Percentiles rank a stretch among this genome's conserved stretches.
Conservation (phyloP, 2,113 vertebrate species). For the Pygoscelis adeliae region DNA sequence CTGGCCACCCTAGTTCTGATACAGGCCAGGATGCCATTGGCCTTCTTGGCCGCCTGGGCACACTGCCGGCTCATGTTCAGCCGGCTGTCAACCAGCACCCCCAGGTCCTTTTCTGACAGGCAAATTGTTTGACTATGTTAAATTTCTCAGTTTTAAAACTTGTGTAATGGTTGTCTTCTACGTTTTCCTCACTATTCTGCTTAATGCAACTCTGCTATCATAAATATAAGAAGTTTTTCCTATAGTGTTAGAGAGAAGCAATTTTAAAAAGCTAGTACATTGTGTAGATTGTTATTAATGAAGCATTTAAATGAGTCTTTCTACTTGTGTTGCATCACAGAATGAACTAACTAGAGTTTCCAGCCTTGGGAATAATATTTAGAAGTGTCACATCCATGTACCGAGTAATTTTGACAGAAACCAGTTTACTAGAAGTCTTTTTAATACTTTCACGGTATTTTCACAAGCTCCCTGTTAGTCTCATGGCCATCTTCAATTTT, state of each 20-base stretch:
- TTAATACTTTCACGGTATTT: not conserved
- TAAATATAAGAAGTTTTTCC: not conserved
- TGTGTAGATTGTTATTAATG: not conserved
- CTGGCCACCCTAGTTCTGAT: no score
- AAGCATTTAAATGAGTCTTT: not conserved
- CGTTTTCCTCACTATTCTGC: not conserved
- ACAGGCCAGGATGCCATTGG: no score
- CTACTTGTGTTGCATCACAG: not conserved
- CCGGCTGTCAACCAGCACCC: no score
- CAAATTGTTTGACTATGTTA: not conserved
- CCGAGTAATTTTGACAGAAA: not conserved
- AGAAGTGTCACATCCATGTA: not conserved
- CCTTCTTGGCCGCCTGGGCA: no score
- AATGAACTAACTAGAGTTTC: not conserved
- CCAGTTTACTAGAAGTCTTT: not conserved
- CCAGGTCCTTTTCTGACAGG: no score
- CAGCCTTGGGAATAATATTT: not conserved
- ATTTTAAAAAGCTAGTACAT: not conserved
- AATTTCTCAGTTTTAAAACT: not conserved
- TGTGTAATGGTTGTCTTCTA: not conserved
- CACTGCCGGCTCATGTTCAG: no score
- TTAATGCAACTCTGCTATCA: not conserved
- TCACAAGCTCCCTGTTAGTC: not conserved
- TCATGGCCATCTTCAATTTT: not conserved
- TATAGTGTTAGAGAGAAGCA: not conserved